Percentiles rank a stretch among this genome's conserved stretches.
phyloP scores from a whole-genome alignment of 2,797 vertebrate genomes.

The Podarcis lilfordi region DNA sequence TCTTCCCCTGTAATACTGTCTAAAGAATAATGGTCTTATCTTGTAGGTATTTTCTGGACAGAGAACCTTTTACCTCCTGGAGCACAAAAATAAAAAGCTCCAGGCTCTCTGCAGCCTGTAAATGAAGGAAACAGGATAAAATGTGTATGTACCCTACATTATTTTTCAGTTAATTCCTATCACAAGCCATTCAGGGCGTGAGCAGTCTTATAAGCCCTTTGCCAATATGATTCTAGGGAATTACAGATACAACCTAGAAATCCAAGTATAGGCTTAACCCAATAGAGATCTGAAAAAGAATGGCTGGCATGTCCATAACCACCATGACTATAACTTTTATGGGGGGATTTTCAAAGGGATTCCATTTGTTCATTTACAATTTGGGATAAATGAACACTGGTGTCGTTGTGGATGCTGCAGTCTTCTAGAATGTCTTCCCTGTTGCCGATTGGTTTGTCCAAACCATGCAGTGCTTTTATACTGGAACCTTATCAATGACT shows the following conservation, averaged over 20 bases:
- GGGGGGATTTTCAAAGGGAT: neutral
- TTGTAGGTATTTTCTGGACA: slow-evolving; percentile 28
- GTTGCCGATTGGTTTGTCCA: neutral
- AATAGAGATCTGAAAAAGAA: neutral
- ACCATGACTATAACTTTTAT: neutral
- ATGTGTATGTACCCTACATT: neutral
- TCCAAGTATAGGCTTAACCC: slow-evolving; percentile 13
- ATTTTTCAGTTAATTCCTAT: neutral
- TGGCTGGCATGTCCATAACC: neutral
- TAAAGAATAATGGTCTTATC: slow-evolving; percentile 9
- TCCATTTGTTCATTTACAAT: neutral
- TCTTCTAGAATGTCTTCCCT: neutral
- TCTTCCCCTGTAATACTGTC: slow-evolving; percentile 21
- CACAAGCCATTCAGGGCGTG: slow-evolving; percentile 15
- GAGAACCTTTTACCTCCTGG: slow-evolving; percentile 27
- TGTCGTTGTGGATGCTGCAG: no score
- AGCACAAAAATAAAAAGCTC: neutral
- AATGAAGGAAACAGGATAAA: slow-evolving; percentile 28
- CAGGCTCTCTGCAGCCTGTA: neutral
- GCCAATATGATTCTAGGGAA: neutral
- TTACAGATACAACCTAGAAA: neutral
- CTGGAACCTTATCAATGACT: neutral
- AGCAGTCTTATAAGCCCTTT: slow-evolving; percentile 9
- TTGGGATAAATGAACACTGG: neutral
- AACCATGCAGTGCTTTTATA: neutral